A percentile compares a stretch with the other conserved stretches of the same genome.
Conservation (phyloP, 1,140 invertebrate genomes). For the Macrobrachium nipponense region DNA sequence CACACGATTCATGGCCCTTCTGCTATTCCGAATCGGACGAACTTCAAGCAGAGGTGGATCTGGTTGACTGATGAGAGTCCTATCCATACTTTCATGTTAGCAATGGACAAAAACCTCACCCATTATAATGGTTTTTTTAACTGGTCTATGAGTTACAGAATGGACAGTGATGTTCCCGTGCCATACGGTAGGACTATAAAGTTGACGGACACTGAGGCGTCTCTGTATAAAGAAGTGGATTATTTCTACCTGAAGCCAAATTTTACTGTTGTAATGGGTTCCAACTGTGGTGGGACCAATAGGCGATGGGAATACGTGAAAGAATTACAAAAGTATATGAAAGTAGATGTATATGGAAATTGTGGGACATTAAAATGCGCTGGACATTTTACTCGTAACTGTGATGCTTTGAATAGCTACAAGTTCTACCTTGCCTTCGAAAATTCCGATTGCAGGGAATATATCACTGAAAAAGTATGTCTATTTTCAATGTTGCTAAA, state of each 20-base stretch:
- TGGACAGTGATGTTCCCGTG: slow-evolving; percentile 77
- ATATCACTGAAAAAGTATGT: slow-evolving; percentile 76
- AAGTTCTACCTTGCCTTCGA: slow-evolving; percentile 84
- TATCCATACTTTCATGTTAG: slow-evolving; percentile 70
- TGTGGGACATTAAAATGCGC: slow-evolving; percentile 72
- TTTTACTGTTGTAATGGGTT: slow-evolving; percentile 74
- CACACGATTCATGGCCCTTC: slow-evolving; percentile 69
- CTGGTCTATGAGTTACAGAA: slow-evolving; percentile 82
- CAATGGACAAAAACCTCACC: slow-evolving; percentile 65
- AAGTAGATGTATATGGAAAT: slow-evolving; percentile 74
- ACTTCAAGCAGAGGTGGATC: slow-evolving; percentile 73
- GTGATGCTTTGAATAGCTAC: slow-evolving; percentile 73
- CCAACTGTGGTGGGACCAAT: slow-evolving; percentile 74
- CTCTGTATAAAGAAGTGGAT: slow-evolving; percentile 25
- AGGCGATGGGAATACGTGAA: slow-evolving; percentile 74
- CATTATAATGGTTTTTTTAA: slow-evolving; percentile 75
- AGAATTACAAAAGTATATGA: slow-evolving; percentile 72
- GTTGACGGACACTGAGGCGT: slow-evolving; percentile 36
- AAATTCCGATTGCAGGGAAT: slow-evolving; percentile 79
- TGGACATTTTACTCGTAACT: slow-evolving; percentile 74
- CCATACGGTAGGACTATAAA: slow-evolving; percentile 75
- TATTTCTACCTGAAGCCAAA: slow-evolving; percentile 62
- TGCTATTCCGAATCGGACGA: slow-evolving; percentile 67
- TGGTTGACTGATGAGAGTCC: slow-evolving; percentile 76
- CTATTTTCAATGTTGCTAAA: slow-evolving; percentile 12